Evolutionary conservation across 2,797 vertebrate species (phyloP), one percentile per base, ranked within the genome.

Genomic region (Pseudotriccus pelzelni): DNA sequence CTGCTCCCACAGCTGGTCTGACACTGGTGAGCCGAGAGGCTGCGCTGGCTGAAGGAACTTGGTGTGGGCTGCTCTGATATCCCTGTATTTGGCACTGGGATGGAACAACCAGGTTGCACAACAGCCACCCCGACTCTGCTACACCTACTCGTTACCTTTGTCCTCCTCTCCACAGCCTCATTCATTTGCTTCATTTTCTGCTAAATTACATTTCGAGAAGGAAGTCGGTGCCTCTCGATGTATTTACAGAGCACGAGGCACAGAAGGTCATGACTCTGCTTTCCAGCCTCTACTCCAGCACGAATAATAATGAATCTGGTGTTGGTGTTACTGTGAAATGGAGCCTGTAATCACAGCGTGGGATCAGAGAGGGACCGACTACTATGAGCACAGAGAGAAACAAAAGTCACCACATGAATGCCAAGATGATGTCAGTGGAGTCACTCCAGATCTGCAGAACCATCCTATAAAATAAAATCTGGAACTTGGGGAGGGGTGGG

Each of bases 101-200:
- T 81, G 66, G 89, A 79, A 73, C 64, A 75, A 37, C 44, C 59
- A n/a, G 84, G 73, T 59, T 82, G 88, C 84, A 89, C 78, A 93
- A 78, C 39, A 63, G n/a, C 78, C 58, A 63, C 67, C 81, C 56
- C 49, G 11, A 73, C 78, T 86, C 53, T 58, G 74, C 56, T 68
- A 39, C 72, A 79, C 39, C 90, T 75, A 28, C 72, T 82, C 52
- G 9, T 83, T 80, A 91, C 85, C 78, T 88, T 23, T 79, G 77
- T 55, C 85, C 84, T 95, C 79, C 79, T 50, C 76, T 75, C 60
- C 69, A 89, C 70, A 80, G 70, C 67, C 93, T 93, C 90, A 53
- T 60, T 78, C 60, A 78, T 91, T 87, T 49, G 67, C 84, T 92
- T 84, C 58, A 47, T 81, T 86, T 93, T 93, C 91, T 88, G 82